Evolutionary conservation across 2,888 invertebrate species (phyloP).

Genomic region (Theretra japonica): DNA sequence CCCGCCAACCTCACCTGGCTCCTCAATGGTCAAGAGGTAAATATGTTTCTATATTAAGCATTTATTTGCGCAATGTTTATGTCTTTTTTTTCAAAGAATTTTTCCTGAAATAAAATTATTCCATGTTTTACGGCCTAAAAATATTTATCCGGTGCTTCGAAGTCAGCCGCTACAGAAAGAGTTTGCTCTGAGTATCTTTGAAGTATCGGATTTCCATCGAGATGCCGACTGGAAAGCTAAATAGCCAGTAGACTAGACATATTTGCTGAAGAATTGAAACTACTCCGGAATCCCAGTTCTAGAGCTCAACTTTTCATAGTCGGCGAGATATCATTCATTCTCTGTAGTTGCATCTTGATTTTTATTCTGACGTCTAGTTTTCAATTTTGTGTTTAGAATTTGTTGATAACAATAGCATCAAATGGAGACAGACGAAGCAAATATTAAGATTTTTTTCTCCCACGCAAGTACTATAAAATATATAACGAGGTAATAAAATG

Average conservation of each 20-base stretch:
- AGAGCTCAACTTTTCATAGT: neutral
- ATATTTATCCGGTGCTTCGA: neutral
- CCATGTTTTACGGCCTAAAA: no score
- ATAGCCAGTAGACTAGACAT: constrained; percentile 2
- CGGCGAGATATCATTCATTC: neutral
- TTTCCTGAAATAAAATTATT: neutral
- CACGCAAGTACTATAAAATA: no score
- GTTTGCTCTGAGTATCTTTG: neutral
- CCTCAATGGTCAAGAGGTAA: constrained; percentile 87
- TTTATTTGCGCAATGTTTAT: no score
- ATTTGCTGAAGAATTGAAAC: constrained; percentile 17
- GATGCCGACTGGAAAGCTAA: neutral
- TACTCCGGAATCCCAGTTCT: neutral
- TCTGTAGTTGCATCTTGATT: no score
- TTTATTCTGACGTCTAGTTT: no score
- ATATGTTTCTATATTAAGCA: neutral
- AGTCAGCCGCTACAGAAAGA: neutral
- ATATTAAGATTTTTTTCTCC: no score
- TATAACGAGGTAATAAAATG: no score
- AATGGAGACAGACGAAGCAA: no score
- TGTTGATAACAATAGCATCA: no score
- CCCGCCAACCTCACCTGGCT: constrained; percentile 88
- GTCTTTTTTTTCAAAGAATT: no score
- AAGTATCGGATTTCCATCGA: neutral
- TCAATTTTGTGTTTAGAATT: no score